Conservation (phyloP, 2,888 invertebrate species). For the Orthosia gothica region DNA sequence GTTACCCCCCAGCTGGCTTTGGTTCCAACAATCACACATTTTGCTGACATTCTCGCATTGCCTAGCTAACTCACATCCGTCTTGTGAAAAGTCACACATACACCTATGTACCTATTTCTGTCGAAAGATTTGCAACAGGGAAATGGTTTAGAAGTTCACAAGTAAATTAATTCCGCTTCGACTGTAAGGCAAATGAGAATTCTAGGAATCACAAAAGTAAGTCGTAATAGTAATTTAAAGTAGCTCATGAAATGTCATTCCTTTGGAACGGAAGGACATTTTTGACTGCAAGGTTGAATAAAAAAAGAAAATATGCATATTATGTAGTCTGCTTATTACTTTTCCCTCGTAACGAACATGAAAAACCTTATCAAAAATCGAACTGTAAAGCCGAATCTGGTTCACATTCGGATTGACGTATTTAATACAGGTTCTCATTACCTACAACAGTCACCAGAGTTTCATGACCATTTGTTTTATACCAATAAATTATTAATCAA, state of each 20-base stretch:
- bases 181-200: constrained; percentile 41
- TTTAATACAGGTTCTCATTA: too few relatives aligned
- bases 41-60: not conserved
- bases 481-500: too few relatives aligned
- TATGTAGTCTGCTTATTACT: too few relatives aligned
- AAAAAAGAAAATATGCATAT: too few relatives aligned
- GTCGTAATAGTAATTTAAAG: constrained; percentile 29
- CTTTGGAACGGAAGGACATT: not conserved
- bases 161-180: constrained; percentile 47
- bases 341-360: not conserved
- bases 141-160: constrained; percentile 36
- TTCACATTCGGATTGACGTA: too few relatives aligned
- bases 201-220: constrained; percentile 36
- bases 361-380: not conserved
- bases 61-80: not conserved
- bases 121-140: constrained; percentile 32
- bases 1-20: too few relatives aligned
- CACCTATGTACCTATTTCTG: not conserved
- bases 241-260: constrained; percentile 11
- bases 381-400: too few relatives aligned
- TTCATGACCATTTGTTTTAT: too few relatives aligned
- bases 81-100: not conserved
- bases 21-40: not conserved
- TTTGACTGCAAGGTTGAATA: not conserved
- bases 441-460: too few relatives aligned